Evolutionary conservation across 2,888 invertebrate species (phyloP), one percentile per base, ranked within the genome.

Genomic region (Pyralis farinalis): DNA sequence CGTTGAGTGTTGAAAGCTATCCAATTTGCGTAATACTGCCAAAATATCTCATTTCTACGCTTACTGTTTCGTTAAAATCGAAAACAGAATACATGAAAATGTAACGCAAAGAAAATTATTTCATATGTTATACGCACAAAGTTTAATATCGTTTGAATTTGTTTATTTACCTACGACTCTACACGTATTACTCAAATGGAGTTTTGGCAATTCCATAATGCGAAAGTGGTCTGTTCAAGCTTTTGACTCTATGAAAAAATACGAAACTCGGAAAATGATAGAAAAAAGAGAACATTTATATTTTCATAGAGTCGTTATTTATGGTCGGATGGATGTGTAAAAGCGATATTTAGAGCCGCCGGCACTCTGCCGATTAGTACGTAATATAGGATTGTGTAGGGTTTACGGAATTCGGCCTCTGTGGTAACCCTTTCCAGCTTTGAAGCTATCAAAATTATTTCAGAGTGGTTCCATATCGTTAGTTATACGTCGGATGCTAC

Each of bases 21-120:
- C 88, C 88, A 88, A 88, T 88, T 88, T 88, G 87, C 87, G 86
- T 88, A 88, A 88, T 88, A 88, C 88, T 87, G 79, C 85, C 88
- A 86, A 88, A 88, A 88, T 88, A 88, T 88, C 88, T 88, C 87
- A 88, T 88, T 88, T 88, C 88, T 88, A 84, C 87, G 85, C 83
- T 86, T 76, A 80, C 80, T 82, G 75, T 64, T 60, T 53, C 61
- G 54, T 46, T 53, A 44, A 53, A 50, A 50, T 44, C 48, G 45
- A 51, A 63, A 72, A 71, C 43, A 65, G 51, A 60, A 47, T 61
- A 73, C 64, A 53, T 47, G 46, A 47, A 47, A 42, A 35, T 12
- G 20, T 16, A 38, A 28, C 3, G 34, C 50, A 71, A 70, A 67
- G 49, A 40, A 27, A 44, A 39, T 53, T 53, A 52, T 63, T 40